A percentile compares a stretch with the other conserved stretches of the same genome.
These are phyloP conservation scores for Thalassophryne amazonica DNA, from an alignment of 2,797 vertebrate genomes.

Conservation along the genomic window DNA sequence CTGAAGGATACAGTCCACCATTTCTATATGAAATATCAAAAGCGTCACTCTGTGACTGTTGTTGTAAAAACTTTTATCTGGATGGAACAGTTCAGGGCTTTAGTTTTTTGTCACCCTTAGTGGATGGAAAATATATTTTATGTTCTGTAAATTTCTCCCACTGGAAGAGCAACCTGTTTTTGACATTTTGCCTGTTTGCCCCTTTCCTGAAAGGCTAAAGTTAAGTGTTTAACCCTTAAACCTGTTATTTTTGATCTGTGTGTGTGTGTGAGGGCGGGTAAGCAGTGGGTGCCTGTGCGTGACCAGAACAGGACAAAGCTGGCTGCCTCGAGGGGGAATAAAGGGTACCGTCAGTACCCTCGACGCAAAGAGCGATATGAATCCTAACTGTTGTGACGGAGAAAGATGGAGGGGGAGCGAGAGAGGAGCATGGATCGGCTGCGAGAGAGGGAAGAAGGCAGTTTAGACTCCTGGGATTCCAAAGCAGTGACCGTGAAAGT, in stretches of 20 bases:
- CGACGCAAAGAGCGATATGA: conserved; percentile 62
- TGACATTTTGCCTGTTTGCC: too few relatives aligned
- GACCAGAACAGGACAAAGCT: conserved; percentile 73
- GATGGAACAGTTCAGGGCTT: too few relatives aligned
- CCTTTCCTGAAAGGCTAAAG: too few relatives aligned
- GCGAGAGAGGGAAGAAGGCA: conserved; percentile 60
- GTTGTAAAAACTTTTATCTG: too few relatives aligned
- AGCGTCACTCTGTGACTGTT: too few relatives aligned
- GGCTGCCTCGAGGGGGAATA: conserved; percentile 57
- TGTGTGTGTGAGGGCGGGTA: conserved; percentile 19
- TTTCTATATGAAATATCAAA: too few relatives aligned
- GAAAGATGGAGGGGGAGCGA: conserved; percentile 70
- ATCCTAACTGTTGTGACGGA: conserved; percentile 75
- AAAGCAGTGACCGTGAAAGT: conserved; percentile 86
- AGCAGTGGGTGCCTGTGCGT: conserved; percentile 54
- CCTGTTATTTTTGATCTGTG: conserved; percentile 21
- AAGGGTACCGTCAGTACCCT: conserved; percentile 51
- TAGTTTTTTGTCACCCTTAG: too few relatives aligned
- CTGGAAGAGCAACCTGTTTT: too few relatives aligned
- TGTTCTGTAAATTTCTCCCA: too few relatives aligned
- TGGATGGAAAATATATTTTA: too few relatives aligned
- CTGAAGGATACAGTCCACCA: too few relatives aligned
- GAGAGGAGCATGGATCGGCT: conserved; percentile 52
- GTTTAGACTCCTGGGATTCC: conserved; percentile 80
- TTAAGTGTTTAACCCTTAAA: too few relatives aligned